These are phyloP conservation scores for Procambarus virginalis DNA, from an alignment of 1,140 invertebrate species.

Conservation along the genomic window DNA sequence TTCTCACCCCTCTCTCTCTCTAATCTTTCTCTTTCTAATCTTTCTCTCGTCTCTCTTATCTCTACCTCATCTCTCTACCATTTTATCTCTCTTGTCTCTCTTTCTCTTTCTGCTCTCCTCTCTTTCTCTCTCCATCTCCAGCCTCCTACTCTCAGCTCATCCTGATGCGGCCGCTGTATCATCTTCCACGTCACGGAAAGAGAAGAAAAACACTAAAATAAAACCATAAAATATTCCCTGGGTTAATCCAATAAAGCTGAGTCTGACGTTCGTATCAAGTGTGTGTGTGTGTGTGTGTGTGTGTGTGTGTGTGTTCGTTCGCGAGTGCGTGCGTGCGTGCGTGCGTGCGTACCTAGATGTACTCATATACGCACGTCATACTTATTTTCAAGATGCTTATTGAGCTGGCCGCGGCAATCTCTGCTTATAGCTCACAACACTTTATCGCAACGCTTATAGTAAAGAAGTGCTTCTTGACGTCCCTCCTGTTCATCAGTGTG, in stretches of 20 bases:
- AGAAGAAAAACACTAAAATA: slow-evolving; percentile 19
- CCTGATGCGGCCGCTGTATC: background rate
- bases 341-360: no score
- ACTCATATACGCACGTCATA: no score
- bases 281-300: slow-evolving; percentile 22
- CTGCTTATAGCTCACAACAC: no score
- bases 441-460: no score
- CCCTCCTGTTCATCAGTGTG: no score
- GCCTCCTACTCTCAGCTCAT: background rate
- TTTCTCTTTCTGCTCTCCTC: background rate
- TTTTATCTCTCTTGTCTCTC: background rate
- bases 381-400: no score
- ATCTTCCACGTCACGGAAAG: slow-evolving; percentile 13
- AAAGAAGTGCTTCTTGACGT: no score
- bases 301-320: background rate
- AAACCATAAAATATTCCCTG: slow-evolving; percentile 19
- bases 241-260: slow-evolving; percentile 7
- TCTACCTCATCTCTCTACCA: background rate
- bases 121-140: background rate
- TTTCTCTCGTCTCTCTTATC: background rate
- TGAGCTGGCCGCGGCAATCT: no score
- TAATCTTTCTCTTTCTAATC: background rate
- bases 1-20: slow-evolving; percentile 33
- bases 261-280: slow-evolving; percentile 5
- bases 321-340: background rate